phyloP scores from a whole-genome alignment of 1,140 invertebrate species.

The Macrostomum lignano region DNA sequence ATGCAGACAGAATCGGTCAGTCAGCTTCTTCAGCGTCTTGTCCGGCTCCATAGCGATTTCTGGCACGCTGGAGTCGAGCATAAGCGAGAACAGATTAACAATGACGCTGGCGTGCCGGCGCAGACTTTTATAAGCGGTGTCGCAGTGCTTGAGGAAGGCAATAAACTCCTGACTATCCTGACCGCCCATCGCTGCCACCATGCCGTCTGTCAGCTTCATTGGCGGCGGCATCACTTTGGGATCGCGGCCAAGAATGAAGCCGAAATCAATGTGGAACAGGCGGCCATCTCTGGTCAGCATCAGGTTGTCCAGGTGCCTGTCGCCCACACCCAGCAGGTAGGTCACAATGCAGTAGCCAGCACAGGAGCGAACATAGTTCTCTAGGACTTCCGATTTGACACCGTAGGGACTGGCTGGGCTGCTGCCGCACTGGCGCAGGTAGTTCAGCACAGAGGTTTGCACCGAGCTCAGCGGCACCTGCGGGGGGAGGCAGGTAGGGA shows the following conservation, averaged over 20 bases:
- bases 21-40: slow-evolving; percentile 89
- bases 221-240: slow-evolving; percentile 88
- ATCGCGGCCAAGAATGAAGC: slow-evolving; percentile 84
- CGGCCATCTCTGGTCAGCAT: slow-evolving; percentile 56
- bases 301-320: slow-evolving; percentile 86
- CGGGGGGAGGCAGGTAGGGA: no score
- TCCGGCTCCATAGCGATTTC: slow-evolving; percentile 93
- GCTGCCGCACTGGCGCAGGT: no score
- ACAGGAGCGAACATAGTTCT: no score
- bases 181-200: slow-evolving; percentile 98
- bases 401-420: no score
- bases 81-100: slow-evolving; percentile 79
- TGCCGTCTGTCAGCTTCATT: slow-evolving; percentile 93
- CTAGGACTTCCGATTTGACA: no score
- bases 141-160: no score
- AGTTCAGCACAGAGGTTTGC: no score
- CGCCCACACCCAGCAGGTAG: slow-evolving; percentile 80
- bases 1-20: slow-evolving; percentile 71
- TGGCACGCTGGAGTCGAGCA: slow-evolving; percentile 91
- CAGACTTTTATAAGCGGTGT: no score
- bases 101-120: slow-evolving; percentile 91
- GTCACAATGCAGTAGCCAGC: slow-evolving; percentile 95
- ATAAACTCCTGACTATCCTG: no score
- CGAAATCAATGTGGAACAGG: slow-evolving; percentile 95
- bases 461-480: no score